A percentile compares a stretch with the other conserved stretches of the same genome.
phyloP scores from a whole-genome alignment of 2,797 vertebrate species.

The Micrastur ruficollis region DNA sequence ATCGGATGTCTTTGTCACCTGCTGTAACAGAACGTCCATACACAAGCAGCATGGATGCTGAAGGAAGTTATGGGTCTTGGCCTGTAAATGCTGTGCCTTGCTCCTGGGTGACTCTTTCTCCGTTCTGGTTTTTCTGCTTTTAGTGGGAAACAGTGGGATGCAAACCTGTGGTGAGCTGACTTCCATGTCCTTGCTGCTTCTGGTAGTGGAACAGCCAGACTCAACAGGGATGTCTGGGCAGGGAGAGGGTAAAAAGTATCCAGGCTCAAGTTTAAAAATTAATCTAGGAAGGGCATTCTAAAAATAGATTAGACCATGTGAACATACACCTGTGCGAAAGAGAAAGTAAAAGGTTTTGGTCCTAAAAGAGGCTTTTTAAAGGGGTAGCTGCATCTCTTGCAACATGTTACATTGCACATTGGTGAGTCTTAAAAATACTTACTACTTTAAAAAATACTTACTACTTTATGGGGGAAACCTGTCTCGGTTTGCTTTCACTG shows the following conservation, averaged over 20 bases:
- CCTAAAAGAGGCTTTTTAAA: not conserved
- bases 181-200: not conserved
- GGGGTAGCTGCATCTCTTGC: not conserved
- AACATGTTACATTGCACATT: not conserved
- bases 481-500: not conserved
- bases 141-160: not conserved
- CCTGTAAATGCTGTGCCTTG: not conserved
- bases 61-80: not conserved
- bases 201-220: not conserved
- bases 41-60: not conserved
- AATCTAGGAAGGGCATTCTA: constrained; percentile 20
- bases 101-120: not conserved
- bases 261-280: constrained; percentile 3
- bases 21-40: not conserved
- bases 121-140: not conserved
- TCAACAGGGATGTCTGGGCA: not conserved
- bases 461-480: not conserved
- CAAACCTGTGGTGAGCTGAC: not conserved
- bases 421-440: not conserved
- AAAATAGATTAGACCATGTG: not conserved
- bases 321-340: not conserved
- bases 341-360: not conserved
- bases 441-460: not conserved
- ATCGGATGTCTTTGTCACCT: not conserved
- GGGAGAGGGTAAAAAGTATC: not conserved